Conservation (phyloP, 2,797 vertebrate species). For the Molossus alvarezi region DNA sequence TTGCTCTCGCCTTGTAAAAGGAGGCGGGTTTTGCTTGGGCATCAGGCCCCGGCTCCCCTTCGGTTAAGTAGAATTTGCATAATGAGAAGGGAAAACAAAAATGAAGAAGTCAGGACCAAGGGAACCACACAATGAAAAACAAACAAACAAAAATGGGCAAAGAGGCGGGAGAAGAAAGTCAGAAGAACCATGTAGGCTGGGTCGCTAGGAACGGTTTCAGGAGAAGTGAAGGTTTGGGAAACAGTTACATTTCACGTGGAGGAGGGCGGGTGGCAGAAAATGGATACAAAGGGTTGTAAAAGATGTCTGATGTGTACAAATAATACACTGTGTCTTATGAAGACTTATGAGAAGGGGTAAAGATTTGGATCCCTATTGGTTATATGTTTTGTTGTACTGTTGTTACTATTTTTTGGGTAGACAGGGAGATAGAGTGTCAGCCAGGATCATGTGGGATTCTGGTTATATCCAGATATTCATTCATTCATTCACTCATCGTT, state of each 20-base stretch:
- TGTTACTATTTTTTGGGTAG: background rate
- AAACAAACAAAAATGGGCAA: background rate
- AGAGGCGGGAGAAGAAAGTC: background rate
- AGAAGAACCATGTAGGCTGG: rapidly evolving
- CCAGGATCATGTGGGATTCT: background rate
- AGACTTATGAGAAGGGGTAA: background rate
- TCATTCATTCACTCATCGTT: background rate
- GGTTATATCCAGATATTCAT: background rate
- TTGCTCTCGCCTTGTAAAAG: background rate
- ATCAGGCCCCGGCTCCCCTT: background rate
- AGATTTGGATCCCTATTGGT: background rate
- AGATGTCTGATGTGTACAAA: background rate
- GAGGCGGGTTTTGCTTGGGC: background rate
- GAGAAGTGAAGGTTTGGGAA: background rate
- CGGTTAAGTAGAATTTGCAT: background rate
- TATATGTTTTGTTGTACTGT: background rate
- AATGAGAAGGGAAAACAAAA: background rate
- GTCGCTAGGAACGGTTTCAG: background rate
- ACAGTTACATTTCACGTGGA: background rate
- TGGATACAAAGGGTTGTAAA: background rate
- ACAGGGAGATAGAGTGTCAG: background rate
- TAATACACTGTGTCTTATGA: background rate
- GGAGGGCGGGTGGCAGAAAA: background rate
- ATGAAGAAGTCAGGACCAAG: background rate
- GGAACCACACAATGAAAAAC: background rate